Base-by-base conservation (phyloP, 2,113 vertebrate genomes). In the Archocentrus centrarchus region DNA sequence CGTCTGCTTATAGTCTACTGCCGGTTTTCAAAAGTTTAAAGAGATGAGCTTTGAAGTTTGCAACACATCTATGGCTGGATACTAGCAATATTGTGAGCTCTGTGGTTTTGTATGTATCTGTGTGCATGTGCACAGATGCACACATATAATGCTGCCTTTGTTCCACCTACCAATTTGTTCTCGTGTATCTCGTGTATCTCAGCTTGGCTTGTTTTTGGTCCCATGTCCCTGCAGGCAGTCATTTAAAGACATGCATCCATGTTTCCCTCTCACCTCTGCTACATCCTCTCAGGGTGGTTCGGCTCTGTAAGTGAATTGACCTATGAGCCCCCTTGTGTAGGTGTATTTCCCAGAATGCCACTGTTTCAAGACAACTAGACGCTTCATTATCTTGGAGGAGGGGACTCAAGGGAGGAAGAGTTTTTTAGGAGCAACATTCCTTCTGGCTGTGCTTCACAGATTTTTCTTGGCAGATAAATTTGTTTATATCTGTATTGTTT, bases 271-370 rank as follows among this genome's bases (percentile, higher is more conserved):
- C 88, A 92, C 93, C 93, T 93, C 85, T 82, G 88, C 64, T 77
- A 75, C 73, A 83, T 77, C 75, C 5, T 5, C 84, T 82, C 75
- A 55, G 77, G 88, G 87, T 86, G 88, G 68, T 91, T 82, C 64
- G 44, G 82, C 81, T 35, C 77, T 86, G 80, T 90, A 90, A 93
- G 87, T 80, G 78, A 92, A 89, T 86, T 93, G 93, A 94, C 93
- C 93, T 90, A 17, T 82, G 80, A 86, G 84, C 62, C 75, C 75
- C 24, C 75, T 77, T 70, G 83, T 79, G 87, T 92, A 90, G 91
- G 92, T 27, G 80, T 81, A 80, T 86, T 92, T 93, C 93, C 92
- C 94, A 87, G 88, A 90, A 88, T 86, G 39, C 70, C 35, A 32
- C 47, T 2, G 75, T 89, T 89, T 85, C 2, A 77, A 90, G 77